Conservation (phyloP, 92 coral and sea anemone genomes). For the Epizoanthus rinbou region DNA sequence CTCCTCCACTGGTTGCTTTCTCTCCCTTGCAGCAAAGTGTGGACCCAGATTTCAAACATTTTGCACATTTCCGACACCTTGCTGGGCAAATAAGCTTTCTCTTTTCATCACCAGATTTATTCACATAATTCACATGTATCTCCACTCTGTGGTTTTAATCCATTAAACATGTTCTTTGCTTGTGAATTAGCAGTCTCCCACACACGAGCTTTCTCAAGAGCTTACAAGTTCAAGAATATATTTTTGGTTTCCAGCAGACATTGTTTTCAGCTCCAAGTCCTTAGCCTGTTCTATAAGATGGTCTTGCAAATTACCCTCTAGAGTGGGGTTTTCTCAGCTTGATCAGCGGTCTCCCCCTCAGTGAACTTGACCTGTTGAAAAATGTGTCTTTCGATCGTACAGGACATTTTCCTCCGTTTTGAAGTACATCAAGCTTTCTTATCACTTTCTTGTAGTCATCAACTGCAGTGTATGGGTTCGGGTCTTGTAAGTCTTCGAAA, state of each 20-base stretch:
- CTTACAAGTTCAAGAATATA: slow-evolving; percentile 64
- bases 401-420: slow-evolving; percentile 12
- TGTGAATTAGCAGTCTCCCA: slow-evolving; percentile 58
- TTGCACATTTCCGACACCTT: not conserved
- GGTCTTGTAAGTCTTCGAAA: slow-evolving; percentile 60
- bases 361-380: slow-evolving; percentile 51
- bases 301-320: slow-evolving; percentile 64
- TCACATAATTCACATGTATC: slow-evolving; percentile 5
- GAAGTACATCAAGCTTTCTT: slow-evolving; percentile 44
- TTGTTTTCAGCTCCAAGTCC: slow-evolving; percentile 48
- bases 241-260: slow-evolving; percentile 55
- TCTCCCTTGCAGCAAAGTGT: slow-evolving; percentile 10
- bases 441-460: slow-evolving; percentile 35
- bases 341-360: slow-evolving; percentile 58
- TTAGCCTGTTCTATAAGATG: slow-evolving; percentile 54
- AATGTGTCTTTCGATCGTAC: slow-evolving; percentile 56
- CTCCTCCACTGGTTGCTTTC: not conserved
- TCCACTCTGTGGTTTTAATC: not conserved
- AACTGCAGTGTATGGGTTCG: slow-evolving; percentile 26
- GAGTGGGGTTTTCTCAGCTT: slow-evolving; percentile 48
- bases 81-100: not conserved
- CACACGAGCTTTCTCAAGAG: slow-evolving; percentile 49
- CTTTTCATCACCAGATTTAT: not conserved
- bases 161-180: slow-evolving; percentile 49
- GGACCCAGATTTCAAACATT: not conserved